Percentiles rank a stretch among this genome's conserved stretches.
These are phyloP conservation scores for Bruchidius siliquastri DNA, from an alignment of 2,888 invertebrate genomes.

Conservation along the genomic window DNA sequence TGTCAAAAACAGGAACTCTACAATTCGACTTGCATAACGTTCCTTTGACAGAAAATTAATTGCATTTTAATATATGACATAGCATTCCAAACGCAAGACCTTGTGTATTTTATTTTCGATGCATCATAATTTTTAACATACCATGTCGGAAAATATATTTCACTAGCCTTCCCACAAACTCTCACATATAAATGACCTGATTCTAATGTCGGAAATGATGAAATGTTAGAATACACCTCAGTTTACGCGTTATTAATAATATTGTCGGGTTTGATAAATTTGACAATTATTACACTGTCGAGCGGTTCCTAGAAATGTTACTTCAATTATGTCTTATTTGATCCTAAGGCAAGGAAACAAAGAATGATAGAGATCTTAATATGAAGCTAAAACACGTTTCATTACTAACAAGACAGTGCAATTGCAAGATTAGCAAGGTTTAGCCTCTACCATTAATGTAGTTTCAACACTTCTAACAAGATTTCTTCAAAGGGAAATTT, in stretches of 20 bases:
- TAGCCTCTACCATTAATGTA: too few relatives aligned
- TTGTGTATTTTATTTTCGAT: background rate
- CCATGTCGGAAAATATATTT: background rate
- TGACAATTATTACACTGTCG: background rate
- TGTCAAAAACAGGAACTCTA: too few relatives aligned
- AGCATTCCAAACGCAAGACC: background rate
- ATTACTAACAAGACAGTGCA: too few relatives aligned
- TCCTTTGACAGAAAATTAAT: background rate
- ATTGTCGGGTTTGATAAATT: background rate
- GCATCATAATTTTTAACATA: background rate
- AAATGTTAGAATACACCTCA: background rate
- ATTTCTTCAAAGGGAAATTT: too few relatives aligned
- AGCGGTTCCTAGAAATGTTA: too few relatives aligned
- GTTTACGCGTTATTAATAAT: background rate
- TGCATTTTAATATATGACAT: background rate
- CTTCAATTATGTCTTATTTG: too few relatives aligned
- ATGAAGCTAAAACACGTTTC: too few relatives aligned
- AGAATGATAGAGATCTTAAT: too few relatives aligned
- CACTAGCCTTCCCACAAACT: background rate
- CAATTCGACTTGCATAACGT: background rate
- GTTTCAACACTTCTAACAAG: too few relatives aligned
- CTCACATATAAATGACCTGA: background rate
- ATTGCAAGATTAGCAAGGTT: too few relatives aligned
- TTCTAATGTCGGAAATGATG: background rate
- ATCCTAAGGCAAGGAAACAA: too few relatives aligned